Conservation (phyloP, 1,140 invertebrate genomes). For the Trachymyrmex cornetzi region DNA sequence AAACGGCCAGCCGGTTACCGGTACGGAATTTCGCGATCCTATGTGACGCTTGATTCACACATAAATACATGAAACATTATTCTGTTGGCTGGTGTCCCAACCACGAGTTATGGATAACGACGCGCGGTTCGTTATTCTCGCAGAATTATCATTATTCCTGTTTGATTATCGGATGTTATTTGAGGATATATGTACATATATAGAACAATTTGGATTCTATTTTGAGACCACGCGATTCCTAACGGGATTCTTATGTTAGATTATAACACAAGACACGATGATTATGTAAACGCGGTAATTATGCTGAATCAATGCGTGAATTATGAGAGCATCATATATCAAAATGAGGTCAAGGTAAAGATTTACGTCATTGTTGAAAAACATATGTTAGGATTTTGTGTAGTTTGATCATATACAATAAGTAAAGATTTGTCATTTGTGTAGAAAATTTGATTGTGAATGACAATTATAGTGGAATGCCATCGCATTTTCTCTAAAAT, state of each 20-base stretch:
- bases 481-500: neutral
- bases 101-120: neutral
- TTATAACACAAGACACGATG: slow-evolving; percentile 30
- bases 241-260: slow-evolving; percentile 12
- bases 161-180: slow-evolving; percentile 39
- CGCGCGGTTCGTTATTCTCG: slow-evolving; percentile 19
- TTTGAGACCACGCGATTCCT: slow-evolving; percentile 2
- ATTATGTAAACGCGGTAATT: slow-evolving; percentile 45
- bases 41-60: neutral
- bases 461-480: neutral
- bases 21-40: slow-evolving; percentile 22
- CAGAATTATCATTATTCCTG: slow-evolving; percentile 6
- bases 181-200: neutral
- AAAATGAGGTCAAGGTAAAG: slow-evolving; percentile 43
- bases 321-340: slow-evolving; percentile 32
- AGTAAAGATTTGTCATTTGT: neutral
- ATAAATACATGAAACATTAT: neutral
- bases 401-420: neutral
- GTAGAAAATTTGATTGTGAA: neutral
- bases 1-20: neutral
- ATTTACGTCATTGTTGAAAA: slow-evolving; percentile 54
- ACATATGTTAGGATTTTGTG: neutral
- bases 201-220: neutral
- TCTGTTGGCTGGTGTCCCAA: neutral
- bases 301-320: slow-evolving; percentile 51